These are phyloP conservation scores for Zele albiditarsus DNA, from an alignment of 2,888 invertebrate species.

Conservation along the genomic window DNA sequence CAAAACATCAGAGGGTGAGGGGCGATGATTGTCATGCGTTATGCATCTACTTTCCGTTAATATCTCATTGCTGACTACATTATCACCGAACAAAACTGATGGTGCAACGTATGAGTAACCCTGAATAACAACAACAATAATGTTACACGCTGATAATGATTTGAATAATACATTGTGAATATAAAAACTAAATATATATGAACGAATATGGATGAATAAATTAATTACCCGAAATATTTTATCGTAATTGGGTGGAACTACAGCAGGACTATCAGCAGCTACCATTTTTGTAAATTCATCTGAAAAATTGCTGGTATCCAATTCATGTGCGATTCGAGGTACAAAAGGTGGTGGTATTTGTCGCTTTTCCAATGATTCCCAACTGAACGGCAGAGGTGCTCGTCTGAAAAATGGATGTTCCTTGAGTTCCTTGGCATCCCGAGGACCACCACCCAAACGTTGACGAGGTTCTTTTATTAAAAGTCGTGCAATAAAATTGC, in stretches of 20 bases:
- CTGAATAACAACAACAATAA: conserved; percentile 69
- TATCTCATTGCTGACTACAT: conserved; percentile 83
- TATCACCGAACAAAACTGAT: conserved; percentile 88
- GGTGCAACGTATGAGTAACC: conserved; percentile 98
- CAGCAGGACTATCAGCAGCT: conserved; percentile 93
- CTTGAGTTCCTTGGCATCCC: conserved; percentile 92
- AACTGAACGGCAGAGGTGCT: conserved; percentile 72
- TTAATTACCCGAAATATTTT: conserved; percentile 82
- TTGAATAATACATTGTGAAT: no score
- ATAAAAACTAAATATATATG: not conserved
- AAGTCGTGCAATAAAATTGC: conserved; percentile 87
- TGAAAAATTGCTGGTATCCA: conserved; percentile 97
- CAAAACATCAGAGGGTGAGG: conserved; percentile 57
- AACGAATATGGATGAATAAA: no score
- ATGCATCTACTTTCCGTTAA: conserved; percentile 74
- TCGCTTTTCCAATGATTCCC: conserved; percentile 86
- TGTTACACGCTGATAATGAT: no score
- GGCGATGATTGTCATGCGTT: conserved; percentile 47
- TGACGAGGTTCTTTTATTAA: conserved; percentile 92
- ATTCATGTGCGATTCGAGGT: conserved; percentile 88
- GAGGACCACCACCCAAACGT: conserved; percentile 89
- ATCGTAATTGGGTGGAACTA: conserved; percentile 88
- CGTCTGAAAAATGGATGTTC: conserved; percentile 90
- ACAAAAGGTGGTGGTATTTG: conserved; percentile 90
- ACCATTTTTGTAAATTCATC: conserved; percentile 96